Base-by-base conservation (phyloP, 2,888 invertebrate genomes). In the Noctua fimbriata region DNA sequence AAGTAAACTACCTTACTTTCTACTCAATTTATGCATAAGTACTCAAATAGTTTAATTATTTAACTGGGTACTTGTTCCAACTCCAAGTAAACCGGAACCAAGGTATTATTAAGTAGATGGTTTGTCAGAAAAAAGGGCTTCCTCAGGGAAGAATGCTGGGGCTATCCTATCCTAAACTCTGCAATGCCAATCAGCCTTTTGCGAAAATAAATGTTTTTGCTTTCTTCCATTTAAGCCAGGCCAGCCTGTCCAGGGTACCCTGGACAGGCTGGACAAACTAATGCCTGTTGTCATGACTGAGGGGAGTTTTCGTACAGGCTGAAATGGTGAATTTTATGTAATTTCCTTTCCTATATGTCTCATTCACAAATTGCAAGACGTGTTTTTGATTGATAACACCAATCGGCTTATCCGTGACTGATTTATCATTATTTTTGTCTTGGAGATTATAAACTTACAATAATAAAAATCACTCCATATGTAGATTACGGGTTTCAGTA, bases 361-460 rank as follows among this genome's bases (percentile, higher is more conserved):
- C 69, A 72, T 44, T 65, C n/a, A 71, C 44, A 36, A 79, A 41
- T 32, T 12, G 44, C 2, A 60, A 55, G 67, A 36, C 4, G 14
- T 18, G 16, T 47, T 36, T 69, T 32, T 49, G 21, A 69, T 63
- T 28, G 24, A 55, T 41, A 58, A 58, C 18, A 44, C 2, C 67
- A 76, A 65, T 72, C n/a, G 41, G 55, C 49, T 82, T 78, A 82
- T 58, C 65, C 32, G 24, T 12, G 24, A 36, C 55, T 47, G 47
- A 70, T 67, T 84, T 63, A 73, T 73, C 65, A 70, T 6, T 70
- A 52, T 49, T 73, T 75, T 69, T 58, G 47, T 63, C 32, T 60
- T 69, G 16, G 6, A 73, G 84, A 83, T 83, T 83, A 83, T 41
- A 44, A n/a, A 36, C 69, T 32, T 69, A 76, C 47, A 72, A 66